phyloP scores from a whole-genome alignment of 2,888 invertebrate genomes.

The Polymixis lichenea region DNA sequence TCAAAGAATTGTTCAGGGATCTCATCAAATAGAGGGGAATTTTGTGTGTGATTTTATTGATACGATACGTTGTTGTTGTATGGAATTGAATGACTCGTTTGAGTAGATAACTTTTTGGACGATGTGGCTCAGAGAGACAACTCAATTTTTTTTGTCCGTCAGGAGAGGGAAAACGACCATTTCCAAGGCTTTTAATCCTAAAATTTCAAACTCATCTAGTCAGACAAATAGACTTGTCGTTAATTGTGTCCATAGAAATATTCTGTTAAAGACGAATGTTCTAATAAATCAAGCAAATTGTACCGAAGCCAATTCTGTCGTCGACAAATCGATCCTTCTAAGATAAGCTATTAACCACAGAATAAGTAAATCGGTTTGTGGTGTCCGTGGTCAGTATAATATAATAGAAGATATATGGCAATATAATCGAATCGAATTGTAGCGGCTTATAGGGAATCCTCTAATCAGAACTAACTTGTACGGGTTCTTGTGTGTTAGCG shows the following conservation, averaged over 20 bases:
- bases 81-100: background rate
- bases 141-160: too few relatives aligned
- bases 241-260: slow-evolving; percentile 12
- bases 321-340: slow-evolving; percentile 54
- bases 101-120: slow-evolving; percentile 5
- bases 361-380: slow-evolving; percentile 54
- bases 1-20: slow-evolving; percentile 51
- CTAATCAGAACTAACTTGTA: slow-evolving; percentile 30
- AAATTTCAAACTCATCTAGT: background rate
- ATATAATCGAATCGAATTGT: slow-evolving; percentile 25
- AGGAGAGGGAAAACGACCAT: too few relatives aligned
- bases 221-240: background rate
- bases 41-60: slow-evolving; percentile 25
- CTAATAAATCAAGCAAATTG: slow-evolving; percentile 54
- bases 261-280: slow-evolving; percentile 21
- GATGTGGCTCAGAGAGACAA: too few relatives aligned
- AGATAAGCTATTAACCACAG: slow-evolving; percentile 55
- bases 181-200: background rate
- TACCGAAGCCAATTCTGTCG: slow-evolving; percentile 51
- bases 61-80: slow-evolving; percentile 24
- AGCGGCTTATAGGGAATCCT: background rate
- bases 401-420: slow-evolving; percentile 35
- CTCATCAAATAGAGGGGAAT: slow-evolving; percentile 34
- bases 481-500: background rate
- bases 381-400: slow-evolving; percentile 36